phyloP scores from a whole-genome alignment of 1,140 invertebrate species.

The Apis mellifera region DNA sequence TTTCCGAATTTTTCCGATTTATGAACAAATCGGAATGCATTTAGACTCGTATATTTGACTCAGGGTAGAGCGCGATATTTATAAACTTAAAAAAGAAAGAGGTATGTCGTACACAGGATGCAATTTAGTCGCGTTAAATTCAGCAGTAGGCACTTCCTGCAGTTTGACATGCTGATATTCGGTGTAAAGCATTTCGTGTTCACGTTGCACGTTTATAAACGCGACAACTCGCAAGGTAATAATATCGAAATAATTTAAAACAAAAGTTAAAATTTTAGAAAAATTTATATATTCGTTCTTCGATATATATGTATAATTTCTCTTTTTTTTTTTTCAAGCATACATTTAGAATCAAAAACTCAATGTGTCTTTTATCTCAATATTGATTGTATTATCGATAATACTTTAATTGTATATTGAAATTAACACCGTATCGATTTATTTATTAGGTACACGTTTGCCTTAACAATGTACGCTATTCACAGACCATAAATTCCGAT shows the following conservation, averaged over 20 bases:
- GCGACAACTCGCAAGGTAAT: background rate
- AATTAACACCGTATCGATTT: conserved; percentile 10
- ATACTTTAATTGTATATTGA: conserved; percentile 22
- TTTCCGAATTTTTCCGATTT: background rate
- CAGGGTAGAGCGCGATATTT: conserved; percentile 23
- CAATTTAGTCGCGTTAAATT: conserved; percentile 51
- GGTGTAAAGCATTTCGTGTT: background rate
- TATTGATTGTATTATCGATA: background rate
- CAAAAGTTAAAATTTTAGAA: background rate
- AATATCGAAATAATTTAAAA: background rate
- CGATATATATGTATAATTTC: background rate
- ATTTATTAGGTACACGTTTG: background rate
- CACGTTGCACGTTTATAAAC: background rate
- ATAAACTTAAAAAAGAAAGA: conserved; percentile 48
- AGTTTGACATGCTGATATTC: conserved; percentile 29
- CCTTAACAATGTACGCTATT: background rate
- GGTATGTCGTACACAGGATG: conserved; percentile 39
- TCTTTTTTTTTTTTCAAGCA: no score
- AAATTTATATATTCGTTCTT: background rate
- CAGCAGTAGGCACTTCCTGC: conserved; percentile 38
- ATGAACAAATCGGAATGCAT: conserved; percentile 13
- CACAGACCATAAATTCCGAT: conserved; percentile 20
- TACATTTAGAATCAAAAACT: background rate
- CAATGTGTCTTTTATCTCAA: background rate
- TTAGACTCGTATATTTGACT: background rate